Evolutionary conservation across 2,888 invertebrate species (phyloP).

Genomic region (Melanophora roralis): DNA sequence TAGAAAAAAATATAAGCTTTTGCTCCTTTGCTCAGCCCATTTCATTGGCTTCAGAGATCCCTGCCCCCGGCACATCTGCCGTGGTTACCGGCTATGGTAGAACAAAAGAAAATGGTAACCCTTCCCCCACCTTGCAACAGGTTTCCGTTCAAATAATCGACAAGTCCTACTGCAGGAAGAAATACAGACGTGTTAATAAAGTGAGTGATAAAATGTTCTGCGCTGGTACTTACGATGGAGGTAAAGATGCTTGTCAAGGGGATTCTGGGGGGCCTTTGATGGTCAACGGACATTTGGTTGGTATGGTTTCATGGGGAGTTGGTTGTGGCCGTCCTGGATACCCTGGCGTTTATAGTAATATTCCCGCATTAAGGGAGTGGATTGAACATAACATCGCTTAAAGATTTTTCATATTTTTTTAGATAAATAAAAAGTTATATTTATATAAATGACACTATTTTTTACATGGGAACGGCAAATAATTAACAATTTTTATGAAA

Average conservation of each 20-base stretch:
- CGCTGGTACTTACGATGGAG: constrained; percentile 69
- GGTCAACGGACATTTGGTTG: constrained; percentile 66
- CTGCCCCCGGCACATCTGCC: constrained; percentile 62
- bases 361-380: constrained; percentile 40
- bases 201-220: constrained; percentile 71
- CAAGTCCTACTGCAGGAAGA: constrained; percentile 62
- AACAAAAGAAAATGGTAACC: constrained; percentile 56
- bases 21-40: constrained; percentile 78
- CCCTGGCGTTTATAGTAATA: constrained; percentile 54
- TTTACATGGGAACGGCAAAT: too few relatives aligned
- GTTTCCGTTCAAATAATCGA: constrained; percentile 68
- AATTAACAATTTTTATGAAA: too few relatives aligned
- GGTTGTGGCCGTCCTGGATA: constrained; percentile 67
- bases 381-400: constrained; percentile 23
- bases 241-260: constrained; percentile 74
- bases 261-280: constrained; percentile 74
- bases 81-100: constrained; percentile 72
- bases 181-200: constrained; percentile 60
- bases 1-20: constrained; percentile 33
- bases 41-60: constrained; percentile 78
- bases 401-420: too few relatives aligned
- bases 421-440: too few relatives aligned
- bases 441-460: too few relatives aligned
- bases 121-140: constrained; percentile 66
- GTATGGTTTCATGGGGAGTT: constrained; percentile 73